Conservation (phyloP, 2,113 vertebrate species). For the Phasianus colchicus region DNA sequence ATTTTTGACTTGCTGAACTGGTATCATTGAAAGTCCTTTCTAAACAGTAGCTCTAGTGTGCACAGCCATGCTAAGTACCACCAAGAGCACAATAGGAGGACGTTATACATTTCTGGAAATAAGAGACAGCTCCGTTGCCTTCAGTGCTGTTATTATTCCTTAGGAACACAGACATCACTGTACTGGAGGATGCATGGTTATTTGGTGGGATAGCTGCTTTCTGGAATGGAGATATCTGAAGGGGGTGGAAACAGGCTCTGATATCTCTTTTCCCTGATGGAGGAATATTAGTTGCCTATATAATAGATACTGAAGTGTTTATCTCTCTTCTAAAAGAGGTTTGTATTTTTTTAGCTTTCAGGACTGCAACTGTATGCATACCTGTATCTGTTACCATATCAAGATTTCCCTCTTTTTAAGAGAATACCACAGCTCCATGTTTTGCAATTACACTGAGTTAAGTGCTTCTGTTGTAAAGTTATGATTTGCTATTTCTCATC, state of each 20-base stretch:
- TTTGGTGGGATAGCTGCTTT: neutral
- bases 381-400: neutral
- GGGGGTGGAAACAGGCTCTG: neutral
- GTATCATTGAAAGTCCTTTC: neutral
- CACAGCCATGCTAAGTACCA: neutral
- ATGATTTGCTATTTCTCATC: neutral
- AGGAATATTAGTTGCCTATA: neutral
- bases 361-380: neutral
- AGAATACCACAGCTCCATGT: neutral
- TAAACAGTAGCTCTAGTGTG: conserved; percentile 17
- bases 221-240: neutral
- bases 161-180: conserved; percentile 22
- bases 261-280: neutral
- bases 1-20: neutral
- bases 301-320: neutral
- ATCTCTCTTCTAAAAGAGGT: neutral
- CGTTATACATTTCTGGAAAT: neutral
- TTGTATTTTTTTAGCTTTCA: neutral
- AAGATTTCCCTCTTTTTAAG: neutral
- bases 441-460: neutral
- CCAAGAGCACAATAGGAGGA: conserved; percentile 28
- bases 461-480: neutral
- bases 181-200: neutral
- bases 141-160: conserved; percentile 29
- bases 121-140: conserved; percentile 26